Evolutionary conservation across 2,113 vertebrate genomes (phyloP).

Genomic region (Aramus guarauna): DNA sequence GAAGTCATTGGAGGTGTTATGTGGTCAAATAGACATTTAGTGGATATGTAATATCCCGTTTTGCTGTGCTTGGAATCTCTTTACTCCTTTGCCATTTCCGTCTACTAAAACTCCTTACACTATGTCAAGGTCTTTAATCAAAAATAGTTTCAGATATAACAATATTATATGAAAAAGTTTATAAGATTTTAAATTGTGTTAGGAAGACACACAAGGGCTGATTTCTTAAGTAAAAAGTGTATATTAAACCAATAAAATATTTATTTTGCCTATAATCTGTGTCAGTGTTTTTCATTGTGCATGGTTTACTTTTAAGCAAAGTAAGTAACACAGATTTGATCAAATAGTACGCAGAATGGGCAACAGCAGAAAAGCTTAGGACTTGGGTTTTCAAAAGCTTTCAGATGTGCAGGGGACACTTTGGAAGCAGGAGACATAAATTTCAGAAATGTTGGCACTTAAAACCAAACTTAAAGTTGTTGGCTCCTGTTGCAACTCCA

Average conservation of each 20-base stretch:
- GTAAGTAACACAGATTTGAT: not conserved
- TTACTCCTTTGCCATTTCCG: conserved; percentile 56
- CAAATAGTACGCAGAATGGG: not conserved
- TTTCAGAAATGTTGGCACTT: not conserved
- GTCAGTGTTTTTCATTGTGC: not conserved
- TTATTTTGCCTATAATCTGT: conserved; percentile 80
- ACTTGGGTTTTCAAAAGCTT: not conserved
- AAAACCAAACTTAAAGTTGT: not conserved
- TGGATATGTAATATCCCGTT: conserved; percentile 56
- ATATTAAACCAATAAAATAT: conserved; percentile 84
- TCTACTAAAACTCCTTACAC: conserved; percentile 48
- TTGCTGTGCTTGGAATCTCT: conserved; percentile 50
- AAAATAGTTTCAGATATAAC: conserved; percentile 67
- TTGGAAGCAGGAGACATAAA: not conserved
- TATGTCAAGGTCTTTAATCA: conserved; percentile 72
- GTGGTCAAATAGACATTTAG: conserved; percentile 43
- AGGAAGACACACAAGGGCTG: conserved; percentile 73
- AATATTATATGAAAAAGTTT: conserved; percentile 65
- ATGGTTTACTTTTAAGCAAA: not conserved
- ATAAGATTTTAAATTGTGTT: conserved; percentile 69
- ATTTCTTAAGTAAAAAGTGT: conserved; percentile 64
- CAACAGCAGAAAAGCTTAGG: not conserved
- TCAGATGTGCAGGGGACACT: not conserved
- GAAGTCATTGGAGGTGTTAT: conserved; percentile 36
- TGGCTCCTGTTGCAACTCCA: not conserved